Base-by-base conservation (phyloP, 2,113 vertebrate species). In the Mandrillus leucophaeus region DNA sequence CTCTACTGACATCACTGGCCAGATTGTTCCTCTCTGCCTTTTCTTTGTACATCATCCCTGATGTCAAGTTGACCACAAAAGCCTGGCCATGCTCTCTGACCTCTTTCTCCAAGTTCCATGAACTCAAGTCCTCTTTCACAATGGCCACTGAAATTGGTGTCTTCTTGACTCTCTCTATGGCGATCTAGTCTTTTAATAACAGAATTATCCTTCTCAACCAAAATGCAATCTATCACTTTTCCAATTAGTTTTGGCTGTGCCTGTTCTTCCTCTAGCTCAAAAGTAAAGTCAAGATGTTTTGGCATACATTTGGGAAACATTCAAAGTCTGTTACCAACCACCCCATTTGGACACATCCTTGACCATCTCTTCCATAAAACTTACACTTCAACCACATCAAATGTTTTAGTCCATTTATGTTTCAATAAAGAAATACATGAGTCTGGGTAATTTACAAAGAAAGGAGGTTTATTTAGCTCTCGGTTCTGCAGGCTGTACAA, bases 331-430 rank as follows among this genome's bases (percentile, higher is more conserved):
- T 64, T 40, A 30, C n/a, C 22, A 40, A 16, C 6, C 8, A 45
- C 5, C 0, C 0, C 0, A 20, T 20, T 32, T 25, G 14, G 6
- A 5, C 16, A 75, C 14, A 22, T 80, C 11, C 5, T 78, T 52
- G n/a, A 25, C 17, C 14, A 30, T 73, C 45, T 88, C 35, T 64
- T 55, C 76, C 23, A 22, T 22, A 35, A 70, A 48, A 72, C 4
- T 22, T 61, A 40, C 14, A 64, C 9, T 50, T 27, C 4, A 45
- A 18, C 9, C 35, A 57, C 35, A 23, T 30, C 27, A 78, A 73
- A 78, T 78, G 27, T 78, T 30, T 78, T 48, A 76, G 75, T 48
- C 43, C 43, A 78, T 32, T 75, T 45, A 13, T 45, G 12, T 27
- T 75, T 6, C 40, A 27, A 75, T 13, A 45, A 75, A 73, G 38